These are phyloP conservation scores for Sialis lutaria DNA, from an alignment of 2,888 invertebrate genomes.

Conservation along the genomic window DNA sequence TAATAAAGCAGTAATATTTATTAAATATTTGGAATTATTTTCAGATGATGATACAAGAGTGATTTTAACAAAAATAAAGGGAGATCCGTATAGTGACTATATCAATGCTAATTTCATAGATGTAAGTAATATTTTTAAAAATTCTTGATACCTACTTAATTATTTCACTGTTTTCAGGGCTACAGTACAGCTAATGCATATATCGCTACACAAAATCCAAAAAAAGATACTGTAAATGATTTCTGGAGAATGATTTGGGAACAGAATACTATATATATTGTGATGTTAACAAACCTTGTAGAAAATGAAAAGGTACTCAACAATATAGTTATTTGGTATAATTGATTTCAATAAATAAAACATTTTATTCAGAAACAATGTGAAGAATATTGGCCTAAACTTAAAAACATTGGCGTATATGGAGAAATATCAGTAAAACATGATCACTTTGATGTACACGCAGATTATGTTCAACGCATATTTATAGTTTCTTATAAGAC, in stretches of 20 bases:
- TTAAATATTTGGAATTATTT: too few relatives aligned
- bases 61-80: too few relatives aligned
- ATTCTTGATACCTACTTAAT: too few relatives aligned
- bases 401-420: slow-evolving; percentile 21
- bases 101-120: too few relatives aligned
- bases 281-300: slow-evolving; percentile 29
- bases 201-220: slow-evolving; percentile 25
- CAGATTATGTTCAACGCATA: slow-evolving; percentile 22
- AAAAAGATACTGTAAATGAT: slow-evolving; percentile 21
- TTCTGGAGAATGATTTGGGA: slow-evolving; percentile 30
- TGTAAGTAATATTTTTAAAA: too few relatives aligned
- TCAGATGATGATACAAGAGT: too few relatives aligned
- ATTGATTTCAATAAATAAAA: background rate
- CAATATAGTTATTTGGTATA: too few relatives aligned
- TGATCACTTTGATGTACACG: slow-evolving; percentile 17
- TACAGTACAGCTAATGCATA: slow-evolving; percentile 16
- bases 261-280: slow-evolving; percentile 27
- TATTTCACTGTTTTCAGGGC: too few relatives aligned
- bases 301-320: slow-evolving; percentile 31
- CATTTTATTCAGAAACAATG: slow-evolving; percentile 25
- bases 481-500: slow-evolving; percentile 17
- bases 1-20: too few relatives aligned
- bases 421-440: slow-evolving; percentile 20
- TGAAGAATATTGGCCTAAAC: slow-evolving; percentile 32
- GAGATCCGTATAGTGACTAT: too few relatives aligned